A percentile compares a stretch with the other conserved stretches of the same genome.
Evolutionary conservation across 2,797 vertebrate species (phyloP).

Genomic region (Chiloscyllium punctatum): DNA sequence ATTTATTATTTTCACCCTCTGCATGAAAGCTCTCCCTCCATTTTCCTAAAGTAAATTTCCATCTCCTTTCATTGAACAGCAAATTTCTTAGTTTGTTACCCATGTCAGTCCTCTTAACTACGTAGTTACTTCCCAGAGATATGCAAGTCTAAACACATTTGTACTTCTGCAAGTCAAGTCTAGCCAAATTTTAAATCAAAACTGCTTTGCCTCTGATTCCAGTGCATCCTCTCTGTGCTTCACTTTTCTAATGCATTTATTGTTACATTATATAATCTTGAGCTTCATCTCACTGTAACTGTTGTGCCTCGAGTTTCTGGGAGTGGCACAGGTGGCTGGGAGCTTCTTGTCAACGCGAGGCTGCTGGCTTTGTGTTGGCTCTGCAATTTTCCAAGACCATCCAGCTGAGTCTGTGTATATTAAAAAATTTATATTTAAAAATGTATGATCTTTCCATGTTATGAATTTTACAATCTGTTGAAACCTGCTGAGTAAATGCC

Average conservation of each 20-base stretch:
- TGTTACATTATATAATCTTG: background rate
- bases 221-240: background rate
- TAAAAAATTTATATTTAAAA: too few species aligned
- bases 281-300: background rate
- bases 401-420: background rate
- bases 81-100: background rate
- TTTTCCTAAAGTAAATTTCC: background rate
- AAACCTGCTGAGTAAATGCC: background rate
- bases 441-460: background rate
- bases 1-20: background rate
- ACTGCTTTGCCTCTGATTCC: background rate
- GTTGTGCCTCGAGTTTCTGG: background rate
- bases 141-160: background rate
- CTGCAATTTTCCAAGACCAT: background rate
- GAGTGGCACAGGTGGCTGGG: background rate
- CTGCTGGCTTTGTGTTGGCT: background rate
- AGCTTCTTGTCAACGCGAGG: background rate
- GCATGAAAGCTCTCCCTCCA: background rate
- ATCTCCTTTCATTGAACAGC: background rate
- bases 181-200: background rate
- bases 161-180: background rate
- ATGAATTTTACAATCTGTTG: background rate
- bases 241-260: background rate
- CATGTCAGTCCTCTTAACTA: background rate
- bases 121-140: background rate